These are phyloP conservation scores for Plecotus auritus DNA, from an alignment of 2,113 vertebrate genomes.

Conservation along the genomic window DNA sequence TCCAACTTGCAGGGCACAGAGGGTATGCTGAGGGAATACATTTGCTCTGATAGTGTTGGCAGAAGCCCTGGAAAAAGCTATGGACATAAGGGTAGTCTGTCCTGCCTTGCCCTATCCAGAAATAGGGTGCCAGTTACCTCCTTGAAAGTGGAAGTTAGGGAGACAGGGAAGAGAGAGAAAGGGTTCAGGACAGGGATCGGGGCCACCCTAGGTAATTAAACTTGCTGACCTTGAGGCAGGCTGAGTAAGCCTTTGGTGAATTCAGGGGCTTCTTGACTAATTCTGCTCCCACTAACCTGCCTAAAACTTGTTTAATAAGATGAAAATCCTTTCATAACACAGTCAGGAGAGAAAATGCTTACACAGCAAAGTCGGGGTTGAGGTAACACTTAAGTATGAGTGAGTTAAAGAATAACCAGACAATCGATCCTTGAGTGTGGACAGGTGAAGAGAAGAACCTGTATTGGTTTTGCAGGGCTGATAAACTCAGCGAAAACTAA, in stretches of 20 bases:
- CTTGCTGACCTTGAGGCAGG: background rate
- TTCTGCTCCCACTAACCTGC: background rate
- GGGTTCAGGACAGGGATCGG: no score
- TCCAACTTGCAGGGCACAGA: background rate
- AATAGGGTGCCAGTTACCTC: background rate
- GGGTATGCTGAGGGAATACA: background rate
- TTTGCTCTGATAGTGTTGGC: background rate
- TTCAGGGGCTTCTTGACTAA: background rate
- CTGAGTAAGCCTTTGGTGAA: background rate
- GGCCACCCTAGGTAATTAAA: background rate
- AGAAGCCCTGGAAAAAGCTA: background rate
- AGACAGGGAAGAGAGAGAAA: background rate
- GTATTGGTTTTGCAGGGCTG: background rate
- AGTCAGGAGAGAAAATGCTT: background rate
- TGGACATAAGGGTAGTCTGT: background rate
- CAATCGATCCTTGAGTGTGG: background rate
- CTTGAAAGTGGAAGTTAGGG: background rate
- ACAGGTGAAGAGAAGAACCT: background rate
- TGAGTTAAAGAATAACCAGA: background rate
- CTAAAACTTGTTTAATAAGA: background rate
- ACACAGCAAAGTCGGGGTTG: background rate
- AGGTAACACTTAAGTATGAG: background rate
- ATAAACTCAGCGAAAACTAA: background rate
- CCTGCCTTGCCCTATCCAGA: background rate
- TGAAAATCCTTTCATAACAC: background rate